These are phyloP conservation scores for Zenarchopterus dispar DNA, from an alignment of 2,797 vertebrate species.

Conservation along the genomic window DNA sequence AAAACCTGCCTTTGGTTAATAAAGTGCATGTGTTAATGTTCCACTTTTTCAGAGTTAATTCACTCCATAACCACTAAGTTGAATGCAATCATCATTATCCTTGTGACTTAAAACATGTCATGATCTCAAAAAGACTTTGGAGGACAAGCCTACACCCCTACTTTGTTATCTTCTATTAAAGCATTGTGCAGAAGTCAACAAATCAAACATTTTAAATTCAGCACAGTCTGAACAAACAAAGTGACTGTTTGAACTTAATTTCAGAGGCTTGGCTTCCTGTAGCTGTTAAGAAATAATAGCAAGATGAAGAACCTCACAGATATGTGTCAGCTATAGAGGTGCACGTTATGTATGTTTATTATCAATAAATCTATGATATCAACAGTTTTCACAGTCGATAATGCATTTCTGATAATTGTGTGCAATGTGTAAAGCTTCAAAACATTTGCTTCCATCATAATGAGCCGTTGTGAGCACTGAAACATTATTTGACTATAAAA, in stretches of 20 bases:
- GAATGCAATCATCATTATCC: neutral
- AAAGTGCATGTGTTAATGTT: constrained; percentile 8
- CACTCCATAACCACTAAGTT: constrained; percentile 10
- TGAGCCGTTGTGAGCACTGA: constrained; percentile 6
- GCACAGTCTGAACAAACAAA: no score
- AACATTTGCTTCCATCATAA: constrained; percentile 9
- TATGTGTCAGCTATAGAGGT: neutral
- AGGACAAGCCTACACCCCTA: neutral
- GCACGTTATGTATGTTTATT: neutral
- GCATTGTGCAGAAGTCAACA: no score
- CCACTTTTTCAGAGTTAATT: constrained; percentile 15
- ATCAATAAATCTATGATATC: neutral
- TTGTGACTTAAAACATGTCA: constrained; percentile 8
- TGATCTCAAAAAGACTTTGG: constrained; percentile 6
- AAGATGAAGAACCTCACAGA: no score
- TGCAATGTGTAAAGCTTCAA: neutral
- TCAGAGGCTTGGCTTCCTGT: no score
- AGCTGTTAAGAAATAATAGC: no score
- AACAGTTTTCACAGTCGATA: neutral
- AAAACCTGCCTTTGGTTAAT: constrained; percentile 1
- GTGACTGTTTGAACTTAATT: no score
- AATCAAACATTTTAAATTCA: no score
- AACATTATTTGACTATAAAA: constrained; percentile 9
- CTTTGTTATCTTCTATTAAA: neutral
- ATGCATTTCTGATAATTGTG: neutral